Percentiles rank a stretch among this genome's conserved stretches.
Conservation (phyloP, 2,888 invertebrate species). For the Leptopterna dolabrata region DNA sequence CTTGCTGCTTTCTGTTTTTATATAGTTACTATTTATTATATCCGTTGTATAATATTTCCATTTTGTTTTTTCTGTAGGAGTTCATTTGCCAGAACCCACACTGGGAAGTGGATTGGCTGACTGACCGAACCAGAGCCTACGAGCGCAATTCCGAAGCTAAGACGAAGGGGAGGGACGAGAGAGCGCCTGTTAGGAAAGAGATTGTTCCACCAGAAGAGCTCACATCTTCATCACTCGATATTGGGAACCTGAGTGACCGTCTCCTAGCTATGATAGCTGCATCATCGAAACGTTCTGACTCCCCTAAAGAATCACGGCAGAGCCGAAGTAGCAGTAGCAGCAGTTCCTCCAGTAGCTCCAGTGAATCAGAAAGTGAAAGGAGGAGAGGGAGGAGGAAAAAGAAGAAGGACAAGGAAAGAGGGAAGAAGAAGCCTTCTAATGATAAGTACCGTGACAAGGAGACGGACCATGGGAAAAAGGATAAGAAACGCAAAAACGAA, state of each 20-base stretch:
- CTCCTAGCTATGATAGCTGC: slow-evolving; percentile 56
- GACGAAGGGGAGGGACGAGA: background rate
- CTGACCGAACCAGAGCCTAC: slow-evolving; percentile 80
- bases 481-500: background rate
- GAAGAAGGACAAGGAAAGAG: slow-evolving; percentile 50
- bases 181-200: slow-evolving; percentile 10
- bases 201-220: background rate
- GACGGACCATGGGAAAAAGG: background rate
- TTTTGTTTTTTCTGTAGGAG: slow-evolving; percentile 70
- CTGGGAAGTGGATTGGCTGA: slow-evolving; percentile 89
- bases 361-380: background rate
- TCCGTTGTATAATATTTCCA: too few relatives aligned
- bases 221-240: slow-evolving; percentile 12
- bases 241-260: slow-evolving; percentile 53
- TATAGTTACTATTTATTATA: too few relatives aligned
- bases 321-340: background rate
- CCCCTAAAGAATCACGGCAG: background rate
- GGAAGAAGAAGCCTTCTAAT: slow-evolving; percentile 10
- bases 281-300: background rate
- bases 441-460: background rate
- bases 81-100: slow-evolving; percentile 87
- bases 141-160: slow-evolving; percentile 69
- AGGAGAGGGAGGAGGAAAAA: slow-evolving; percentile 50
- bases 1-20: too few relatives aligned
- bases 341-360: slow-evolving; percentile 8